Evolutionary conservation across 2,113 vertebrate species (phyloP).

Genomic region (Arothron firmamentum): DNA sequence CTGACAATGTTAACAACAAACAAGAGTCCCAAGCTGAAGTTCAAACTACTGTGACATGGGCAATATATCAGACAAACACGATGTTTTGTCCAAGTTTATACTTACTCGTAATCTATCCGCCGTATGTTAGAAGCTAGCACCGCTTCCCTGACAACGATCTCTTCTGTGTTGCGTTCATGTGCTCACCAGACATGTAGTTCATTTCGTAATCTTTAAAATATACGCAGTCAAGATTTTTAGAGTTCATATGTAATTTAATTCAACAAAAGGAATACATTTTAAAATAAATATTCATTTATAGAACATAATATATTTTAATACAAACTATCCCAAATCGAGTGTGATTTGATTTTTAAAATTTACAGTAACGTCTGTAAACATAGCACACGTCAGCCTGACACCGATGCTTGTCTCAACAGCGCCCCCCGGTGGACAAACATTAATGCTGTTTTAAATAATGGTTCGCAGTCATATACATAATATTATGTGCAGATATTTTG

Average conservation of each 20-base stretch:
- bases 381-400: neutral
- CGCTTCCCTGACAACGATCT: conserved; percentile 47
- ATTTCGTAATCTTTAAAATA: neutral
- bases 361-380: conserved; percentile 23
- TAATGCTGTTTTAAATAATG: neutral
- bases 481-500: too few species aligned
- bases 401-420: neutral
- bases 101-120: neutral
- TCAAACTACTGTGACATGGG: neutral
- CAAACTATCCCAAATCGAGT: neutral
- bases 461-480: too few species aligned
- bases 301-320: too few species aligned
- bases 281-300: too few species aligned
- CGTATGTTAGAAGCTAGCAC: neutral
- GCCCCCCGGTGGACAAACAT: conserved; percentile 7
- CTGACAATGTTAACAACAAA: neutral
- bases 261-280: neutral
- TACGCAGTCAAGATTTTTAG: neutral
- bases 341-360: neutral
- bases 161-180: conserved; percentile 27
- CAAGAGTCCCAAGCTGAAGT: neutral
- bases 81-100: neutral
- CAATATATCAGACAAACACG: neutral
- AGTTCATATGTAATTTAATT: neutral
- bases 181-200: neutral